Evolutionary conservation across 2,113 vertebrate species (phyloP).

Genomic region (Psephotus haematonotus): DNA sequence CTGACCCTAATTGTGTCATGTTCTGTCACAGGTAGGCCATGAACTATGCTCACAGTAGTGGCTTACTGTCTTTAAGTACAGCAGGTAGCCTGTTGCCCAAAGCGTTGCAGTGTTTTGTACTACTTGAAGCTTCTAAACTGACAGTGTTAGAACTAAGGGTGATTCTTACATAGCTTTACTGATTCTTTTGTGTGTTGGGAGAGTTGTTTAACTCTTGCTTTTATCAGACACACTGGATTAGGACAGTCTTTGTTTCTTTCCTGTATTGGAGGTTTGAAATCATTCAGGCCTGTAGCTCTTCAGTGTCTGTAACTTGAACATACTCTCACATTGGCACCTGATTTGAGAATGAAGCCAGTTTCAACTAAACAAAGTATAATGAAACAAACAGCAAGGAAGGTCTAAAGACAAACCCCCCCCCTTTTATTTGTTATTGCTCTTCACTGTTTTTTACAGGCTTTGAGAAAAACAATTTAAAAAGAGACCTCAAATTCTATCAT

Average conservation of each 20-base stretch:
- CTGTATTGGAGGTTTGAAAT: neutral
- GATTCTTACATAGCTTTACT: neutral
- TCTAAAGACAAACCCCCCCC: neutral
- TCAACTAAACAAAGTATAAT: neutral
- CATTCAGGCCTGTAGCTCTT: neutral
- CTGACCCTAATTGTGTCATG: neutral
- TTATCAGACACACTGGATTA: neutral
- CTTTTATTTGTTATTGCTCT: constrained; percentile 2
- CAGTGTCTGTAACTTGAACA: neutral
- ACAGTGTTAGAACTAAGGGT: neutral
- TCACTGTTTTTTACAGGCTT: neutral
- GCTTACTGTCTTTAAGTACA: neutral
- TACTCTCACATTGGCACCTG: neutral
- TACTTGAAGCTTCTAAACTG: neutral
- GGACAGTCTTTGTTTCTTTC: neutral
- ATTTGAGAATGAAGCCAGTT: neutral
- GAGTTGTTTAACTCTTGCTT: neutral
- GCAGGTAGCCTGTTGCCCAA: neutral
- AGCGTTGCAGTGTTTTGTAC: neutral
- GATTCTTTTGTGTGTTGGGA: rapidly evolving
- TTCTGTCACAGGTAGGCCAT: neutral
- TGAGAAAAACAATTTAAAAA: constrained; percentile 32
- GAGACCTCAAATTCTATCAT: neutral
- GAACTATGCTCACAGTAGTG: neutral
- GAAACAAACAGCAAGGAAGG: neutral